phyloP scores from a whole-genome alignment of 2,113 vertebrate genomes.

The Forbesichthys agassizii region DNA sequence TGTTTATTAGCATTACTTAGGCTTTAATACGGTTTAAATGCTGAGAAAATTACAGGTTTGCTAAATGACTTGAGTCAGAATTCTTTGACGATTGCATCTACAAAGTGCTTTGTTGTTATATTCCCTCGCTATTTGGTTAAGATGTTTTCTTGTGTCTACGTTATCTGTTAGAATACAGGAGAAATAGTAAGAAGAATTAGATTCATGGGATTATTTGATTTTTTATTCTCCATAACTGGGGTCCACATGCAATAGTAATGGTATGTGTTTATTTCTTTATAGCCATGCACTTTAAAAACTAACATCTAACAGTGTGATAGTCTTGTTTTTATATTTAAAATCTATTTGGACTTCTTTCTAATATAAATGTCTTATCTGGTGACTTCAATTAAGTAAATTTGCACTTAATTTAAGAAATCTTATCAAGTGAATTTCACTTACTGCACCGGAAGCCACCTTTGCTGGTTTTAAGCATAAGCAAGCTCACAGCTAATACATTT shows the following conservation, averaged over 20 bases:
- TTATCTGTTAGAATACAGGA: background rate
- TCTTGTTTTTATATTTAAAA: no score
- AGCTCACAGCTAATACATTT: no score
- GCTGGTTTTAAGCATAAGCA: no score
- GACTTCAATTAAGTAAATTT: no score
- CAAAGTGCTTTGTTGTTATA: background rate
- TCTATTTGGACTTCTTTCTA: no score
- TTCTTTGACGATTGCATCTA: background rate
- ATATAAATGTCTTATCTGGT: no score
- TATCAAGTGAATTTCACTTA: no score
- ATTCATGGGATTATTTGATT: background rate
- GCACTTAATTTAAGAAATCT: no score
- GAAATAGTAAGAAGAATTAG: background rate
- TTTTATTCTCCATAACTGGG: no score
- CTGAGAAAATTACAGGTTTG: slow-evolving; percentile 14
- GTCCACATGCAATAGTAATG: no score
- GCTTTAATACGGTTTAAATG: slow-evolving; percentile 23
- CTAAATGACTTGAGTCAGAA: slow-evolving; percentile 1
- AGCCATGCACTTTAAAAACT: background rate
- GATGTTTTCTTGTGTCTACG: background rate
- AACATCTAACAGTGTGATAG: no score
- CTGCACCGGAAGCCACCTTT: no score
- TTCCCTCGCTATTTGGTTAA: background rate
- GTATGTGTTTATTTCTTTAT: slow-evolving; percentile 7
- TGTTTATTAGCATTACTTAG: background rate